Percentiles rank a stretch among this genome's conserved stretches.
Evolutionary conservation across 2,888 invertebrate genomes (phyloP).

Genomic region (Brachyopa scutellaris): DNA sequence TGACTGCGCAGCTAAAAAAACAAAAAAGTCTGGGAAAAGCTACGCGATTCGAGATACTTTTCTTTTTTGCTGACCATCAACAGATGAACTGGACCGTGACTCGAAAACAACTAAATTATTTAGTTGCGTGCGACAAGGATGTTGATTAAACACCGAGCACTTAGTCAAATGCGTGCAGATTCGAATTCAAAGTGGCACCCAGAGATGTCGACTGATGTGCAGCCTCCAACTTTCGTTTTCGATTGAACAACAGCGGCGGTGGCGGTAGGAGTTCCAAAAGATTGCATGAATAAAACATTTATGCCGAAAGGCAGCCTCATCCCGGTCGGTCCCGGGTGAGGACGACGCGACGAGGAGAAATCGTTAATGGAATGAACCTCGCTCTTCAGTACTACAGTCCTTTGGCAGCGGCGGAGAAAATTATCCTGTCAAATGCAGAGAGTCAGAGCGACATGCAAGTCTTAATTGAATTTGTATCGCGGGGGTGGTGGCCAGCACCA

Average conservation of each 20-base stretch:
- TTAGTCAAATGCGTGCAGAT: conserved; percentile 76
- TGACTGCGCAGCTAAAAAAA: conserved; percentile 27
- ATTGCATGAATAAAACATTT: conserved; percentile 72
- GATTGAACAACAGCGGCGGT: conserved; percentile 5
- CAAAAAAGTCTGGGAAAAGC: conserved; percentile 36
- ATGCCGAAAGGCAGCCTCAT: conserved; percentile 36
- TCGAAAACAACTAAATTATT: conserved; percentile 75
- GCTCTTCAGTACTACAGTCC: conserved; percentile 66
- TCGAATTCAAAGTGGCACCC: conserved; percentile 63
- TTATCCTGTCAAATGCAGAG: conserved; percentile 73
- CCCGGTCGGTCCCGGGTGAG: background rate
- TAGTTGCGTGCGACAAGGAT: conserved; percentile 75
- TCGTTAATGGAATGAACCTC: conserved; percentile 71
- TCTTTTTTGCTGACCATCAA: background rate
- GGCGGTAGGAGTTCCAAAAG: conserved; percentile 25
- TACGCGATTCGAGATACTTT: background rate
- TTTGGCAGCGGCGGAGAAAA: conserved; percentile 69
- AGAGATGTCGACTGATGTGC: conserved; percentile 34
- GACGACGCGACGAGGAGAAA: conserved; percentile 15
- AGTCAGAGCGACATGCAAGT: conserved; percentile 70
- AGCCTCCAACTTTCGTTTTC: conserved; percentile 50
- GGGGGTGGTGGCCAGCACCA: background rate
- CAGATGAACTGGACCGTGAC: conserved; percentile 13
- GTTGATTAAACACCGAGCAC: conserved; percentile 76
- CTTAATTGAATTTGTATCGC: conserved; percentile 72